Percentiles rank a stretch among this genome's conserved stretches.
phyloP scores from a whole-genome alignment of 2,797 vertebrate genomes.

The Sebastes vulpes region DNA sequence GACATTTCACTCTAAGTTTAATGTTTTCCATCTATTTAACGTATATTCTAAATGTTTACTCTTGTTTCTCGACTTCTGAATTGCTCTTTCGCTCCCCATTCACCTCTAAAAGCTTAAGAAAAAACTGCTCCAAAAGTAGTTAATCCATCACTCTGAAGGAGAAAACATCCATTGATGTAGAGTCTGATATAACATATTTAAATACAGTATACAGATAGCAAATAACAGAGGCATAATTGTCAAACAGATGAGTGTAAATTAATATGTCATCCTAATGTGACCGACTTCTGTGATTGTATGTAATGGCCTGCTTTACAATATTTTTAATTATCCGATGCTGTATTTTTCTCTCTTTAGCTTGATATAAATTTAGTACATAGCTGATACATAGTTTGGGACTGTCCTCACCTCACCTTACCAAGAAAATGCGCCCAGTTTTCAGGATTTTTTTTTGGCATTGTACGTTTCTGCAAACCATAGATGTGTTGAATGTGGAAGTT shows the following conservation, averaged over 20 bases:
- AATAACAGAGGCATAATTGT: neutral
- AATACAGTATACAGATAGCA: neutral
- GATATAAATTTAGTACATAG: neutral
- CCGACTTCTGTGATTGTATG: neutral
- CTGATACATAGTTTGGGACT: neutral
- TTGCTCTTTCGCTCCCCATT: neutral
- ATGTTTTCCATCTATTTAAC: neutral
- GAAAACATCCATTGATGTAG: neutral
- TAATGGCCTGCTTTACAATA: neutral
- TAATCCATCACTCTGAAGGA: slow-evolving; percentile 7
- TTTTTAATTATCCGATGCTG: neutral
- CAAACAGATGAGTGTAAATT: neutral
- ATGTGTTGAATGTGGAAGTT: too few species aligned
- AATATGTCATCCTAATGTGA: neutral
- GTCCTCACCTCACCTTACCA: neutral
- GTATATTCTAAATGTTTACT: neutral
- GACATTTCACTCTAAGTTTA: slow-evolving; percentile 1
- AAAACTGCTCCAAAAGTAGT: neutral
- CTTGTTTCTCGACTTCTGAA: neutral
- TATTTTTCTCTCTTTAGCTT: neutral
- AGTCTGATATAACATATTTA: neutral
- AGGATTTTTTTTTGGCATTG: too few species aligned
- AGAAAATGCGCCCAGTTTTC: neutral
- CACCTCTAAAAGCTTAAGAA: neutral
- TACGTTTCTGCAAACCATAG: too few species aligned